These are phyloP conservation scores for Cebidichthys violaceus DNA, from an alignment of 2,113 vertebrate species.

Conservation along the genomic window DNA sequence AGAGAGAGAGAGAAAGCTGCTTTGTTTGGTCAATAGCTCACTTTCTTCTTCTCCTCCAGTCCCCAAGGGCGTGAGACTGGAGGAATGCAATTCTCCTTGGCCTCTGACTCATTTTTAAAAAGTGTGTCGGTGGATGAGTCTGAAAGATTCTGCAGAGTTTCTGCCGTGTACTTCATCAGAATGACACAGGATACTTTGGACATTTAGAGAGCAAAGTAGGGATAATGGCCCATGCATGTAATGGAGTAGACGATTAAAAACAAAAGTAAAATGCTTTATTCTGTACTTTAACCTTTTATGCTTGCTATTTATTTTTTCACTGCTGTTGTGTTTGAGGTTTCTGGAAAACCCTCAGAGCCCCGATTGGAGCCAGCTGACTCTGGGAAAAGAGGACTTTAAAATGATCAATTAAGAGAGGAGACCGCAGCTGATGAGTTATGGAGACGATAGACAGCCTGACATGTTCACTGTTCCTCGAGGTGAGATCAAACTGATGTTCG, in stretches of 20 bases:
- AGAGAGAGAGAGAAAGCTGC: neutral
- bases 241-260: neutral
- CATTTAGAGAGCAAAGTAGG: neutral
- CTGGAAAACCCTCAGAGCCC: neutral
- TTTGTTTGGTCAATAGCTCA: constrained; percentile 3
- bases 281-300: neutral
- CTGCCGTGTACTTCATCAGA: neutral
- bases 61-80: neutral
- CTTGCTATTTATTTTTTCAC: neutral
- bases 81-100: neutral
- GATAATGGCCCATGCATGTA: neutral
- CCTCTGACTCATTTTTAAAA: constrained; percentile 6
- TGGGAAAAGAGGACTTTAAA: neutral
- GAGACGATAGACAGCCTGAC: neutral
- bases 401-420: neutral
- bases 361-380: no score
- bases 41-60: constrained; percentile 8
- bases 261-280: neutral
- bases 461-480: neutral
- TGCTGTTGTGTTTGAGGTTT: neutral
- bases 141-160: neutral
- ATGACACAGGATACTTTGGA: neutral
- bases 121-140: neutral
- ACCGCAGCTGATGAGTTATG: neutral
- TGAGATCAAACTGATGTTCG: neutral